Conservation (phyloP, 2,113 vertebrate species). For the Anguilla rostrata region DNA sequence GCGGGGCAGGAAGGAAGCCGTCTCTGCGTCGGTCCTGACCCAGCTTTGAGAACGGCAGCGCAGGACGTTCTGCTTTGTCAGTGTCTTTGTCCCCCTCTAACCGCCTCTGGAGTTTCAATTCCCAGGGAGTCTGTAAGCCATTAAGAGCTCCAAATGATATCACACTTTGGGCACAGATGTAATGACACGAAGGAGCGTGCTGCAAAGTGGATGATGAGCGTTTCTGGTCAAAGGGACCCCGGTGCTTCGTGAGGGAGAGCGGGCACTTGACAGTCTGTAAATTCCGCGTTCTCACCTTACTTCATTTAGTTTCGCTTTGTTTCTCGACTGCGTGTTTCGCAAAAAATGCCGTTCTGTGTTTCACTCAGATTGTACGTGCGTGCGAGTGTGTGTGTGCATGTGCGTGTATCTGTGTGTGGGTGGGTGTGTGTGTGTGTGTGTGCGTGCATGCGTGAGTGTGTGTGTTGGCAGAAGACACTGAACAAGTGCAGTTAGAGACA, state of each 20-base stretch:
- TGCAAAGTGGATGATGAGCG: constrained; percentile 44
- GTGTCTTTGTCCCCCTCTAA: neutral
- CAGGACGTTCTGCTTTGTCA: neutral
- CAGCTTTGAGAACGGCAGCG: neutral
- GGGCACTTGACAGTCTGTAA: too few relatives aligned
- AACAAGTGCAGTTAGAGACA: too few relatives aligned
- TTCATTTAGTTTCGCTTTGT: neutral
- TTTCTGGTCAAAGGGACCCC: constrained; percentile 41
- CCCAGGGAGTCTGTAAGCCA: neutral
- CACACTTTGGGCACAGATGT: neutral
- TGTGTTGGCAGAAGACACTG: constrained; percentile 1
- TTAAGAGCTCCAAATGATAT: neutral
- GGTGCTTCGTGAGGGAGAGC: constrained; percentile 13
- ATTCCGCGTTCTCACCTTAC: neutral
- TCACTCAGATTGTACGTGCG: too few relatives aligned
- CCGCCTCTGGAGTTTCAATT: neutral
- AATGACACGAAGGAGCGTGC: neutral
- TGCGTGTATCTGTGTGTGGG: neutral
- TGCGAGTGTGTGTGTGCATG: constrained; percentile 6
- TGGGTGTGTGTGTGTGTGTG: neutral
- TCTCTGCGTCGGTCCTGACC: neutral
- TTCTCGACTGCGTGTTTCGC: neutral
- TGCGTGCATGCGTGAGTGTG: constrained; percentile 47
- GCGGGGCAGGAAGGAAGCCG: neutral
- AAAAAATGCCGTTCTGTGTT: too few relatives aligned